These are phyloP conservation scores for Forbesichthys agassizii DNA, from an alignment of 2,113 vertebrate genomes.

Conservation along the genomic window DNA sequence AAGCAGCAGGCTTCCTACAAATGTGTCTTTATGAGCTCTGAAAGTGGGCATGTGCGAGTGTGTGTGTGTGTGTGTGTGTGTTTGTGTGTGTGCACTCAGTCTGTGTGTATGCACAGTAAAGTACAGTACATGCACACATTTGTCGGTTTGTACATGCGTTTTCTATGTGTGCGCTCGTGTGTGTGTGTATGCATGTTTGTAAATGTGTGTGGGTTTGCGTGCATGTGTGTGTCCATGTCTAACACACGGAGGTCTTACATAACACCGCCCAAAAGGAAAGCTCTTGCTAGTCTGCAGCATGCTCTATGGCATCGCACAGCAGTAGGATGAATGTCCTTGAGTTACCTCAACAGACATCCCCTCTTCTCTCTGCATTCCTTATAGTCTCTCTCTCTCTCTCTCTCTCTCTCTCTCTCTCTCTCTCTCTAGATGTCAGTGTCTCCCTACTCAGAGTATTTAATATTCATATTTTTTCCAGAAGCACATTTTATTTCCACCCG, in stretches of 20 bases:
- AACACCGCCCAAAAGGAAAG: constrained; percentile 67
- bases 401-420: not conserved
- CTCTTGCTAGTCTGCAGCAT: constrained; percentile 70
- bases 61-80: constrained; percentile 13
- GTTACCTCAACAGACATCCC: constrained; percentile 62
- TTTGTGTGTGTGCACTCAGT: constrained; percentile 4
- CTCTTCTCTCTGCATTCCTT: constrained; percentile 9
- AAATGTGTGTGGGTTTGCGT: constrained; percentile 4
- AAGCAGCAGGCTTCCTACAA: constrained; percentile 50
- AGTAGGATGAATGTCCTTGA: constrained; percentile 72
- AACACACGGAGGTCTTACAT: constrained; percentile 71
- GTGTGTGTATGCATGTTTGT: constrained; percentile 5
- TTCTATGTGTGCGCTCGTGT: constrained; percentile 7
- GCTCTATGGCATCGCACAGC: constrained; percentile 62
- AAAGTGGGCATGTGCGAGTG: constrained; percentile 28
- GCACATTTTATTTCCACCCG: not conserved
- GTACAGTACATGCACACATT: not conserved
- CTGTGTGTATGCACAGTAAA: constrained; percentile 4
- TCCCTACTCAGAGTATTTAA: not conserved
- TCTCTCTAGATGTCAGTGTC: not conserved
- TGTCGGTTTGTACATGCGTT: constrained; percentile 16
- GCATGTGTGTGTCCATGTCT: constrained; percentile 53
- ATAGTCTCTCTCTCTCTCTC: constrained; percentile 1
- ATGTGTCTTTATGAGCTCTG: constrained; percentile 56
- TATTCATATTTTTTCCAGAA: not conserved